Percentiles rank a stretch among this genome's conserved stretches.
Conservation (phyloP, 2,888 invertebrate genomes). For the Therioaphis trifolii region DNA sequence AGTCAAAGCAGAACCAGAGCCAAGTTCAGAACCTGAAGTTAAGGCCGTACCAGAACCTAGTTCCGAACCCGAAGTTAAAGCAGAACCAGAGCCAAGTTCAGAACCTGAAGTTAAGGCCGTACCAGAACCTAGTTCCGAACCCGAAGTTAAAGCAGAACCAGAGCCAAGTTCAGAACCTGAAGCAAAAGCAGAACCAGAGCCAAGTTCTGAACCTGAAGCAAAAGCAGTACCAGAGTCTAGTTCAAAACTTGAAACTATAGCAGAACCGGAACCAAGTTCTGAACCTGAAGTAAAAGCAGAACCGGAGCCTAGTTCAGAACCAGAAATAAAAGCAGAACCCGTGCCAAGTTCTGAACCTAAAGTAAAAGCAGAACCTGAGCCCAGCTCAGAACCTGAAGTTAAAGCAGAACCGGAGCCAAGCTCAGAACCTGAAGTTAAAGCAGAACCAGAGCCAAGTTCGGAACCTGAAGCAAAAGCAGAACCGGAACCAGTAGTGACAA, state of each 20-base stretch:
- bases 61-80: slow-evolving; percentile 65
- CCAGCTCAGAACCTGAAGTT: slow-evolving; percentile 65
- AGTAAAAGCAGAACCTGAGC: slow-evolving; percentile 65
- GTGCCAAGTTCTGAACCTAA: slow-evolving; percentile 65
- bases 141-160: slow-evolving; percentile 67
- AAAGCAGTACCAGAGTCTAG: slow-evolving; percentile 67
- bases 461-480: slow-evolving; percentile 67
- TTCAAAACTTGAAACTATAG: slow-evolving; percentile 64
- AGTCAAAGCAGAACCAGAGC: slow-evolving; percentile 65
- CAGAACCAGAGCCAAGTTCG: slow-evolving; percentile 67
- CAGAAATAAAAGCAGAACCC: slow-evolving; percentile 66
- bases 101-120: slow-evolving; percentile 67
- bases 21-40: slow-evolving; percentile 65
- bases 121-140: slow-evolving; percentile 65
- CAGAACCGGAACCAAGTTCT: slow-evolving; percentile 65
- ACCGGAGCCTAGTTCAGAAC: slow-evolving; percentile 67
- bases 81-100: slow-evolving; percentile 64
- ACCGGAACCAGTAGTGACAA: slow-evolving; percentile 64
- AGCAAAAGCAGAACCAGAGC: slow-evolving; percentile 41
- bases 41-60: slow-evolving; percentile 65
- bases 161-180: slow-evolving; percentile 64
- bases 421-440: slow-evolving; percentile 67
- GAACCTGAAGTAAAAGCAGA: slow-evolving; percentile 64
- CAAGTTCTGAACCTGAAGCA: slow-evolving; percentile 66
- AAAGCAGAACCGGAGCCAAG: slow-evolving; percentile 67